Evolutionary conservation across 2,888 invertebrate species (phyloP).

Genomic region (Malthinus flaveolus): DNA sequence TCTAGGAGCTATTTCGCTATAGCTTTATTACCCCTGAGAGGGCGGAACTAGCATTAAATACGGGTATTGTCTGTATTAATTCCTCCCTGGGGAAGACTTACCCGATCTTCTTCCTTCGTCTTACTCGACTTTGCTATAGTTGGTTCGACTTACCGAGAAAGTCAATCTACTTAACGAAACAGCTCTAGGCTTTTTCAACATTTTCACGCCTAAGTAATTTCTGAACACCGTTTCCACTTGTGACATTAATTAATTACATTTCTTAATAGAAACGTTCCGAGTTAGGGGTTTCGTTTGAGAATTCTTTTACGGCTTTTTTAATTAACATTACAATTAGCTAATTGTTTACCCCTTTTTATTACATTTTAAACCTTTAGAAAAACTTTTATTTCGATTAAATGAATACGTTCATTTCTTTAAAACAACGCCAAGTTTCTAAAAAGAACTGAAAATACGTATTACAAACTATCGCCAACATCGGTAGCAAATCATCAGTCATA

Average conservation of each 20-base stretch:
- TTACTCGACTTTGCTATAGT: slow-evolving; percentile 33
- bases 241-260: slow-evolving; percentile 48
- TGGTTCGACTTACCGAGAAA: slow-evolving; percentile 30
- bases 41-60: slow-evolving; percentile 47
- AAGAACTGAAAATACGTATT: too few species aligned
- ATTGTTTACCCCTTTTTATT: slow-evolving; percentile 16
- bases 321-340: slow-evolving; percentile 32
- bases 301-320: slow-evolving; percentile 24
- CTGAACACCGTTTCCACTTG: slow-evolving; percentile 41
- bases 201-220: slow-evolving; percentile 45
- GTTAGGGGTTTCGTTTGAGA: slow-evolving; percentile 28
- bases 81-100: slow-evolving; percentile 51
- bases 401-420: too few species aligned
- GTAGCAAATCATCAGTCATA: too few species aligned
- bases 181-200: slow-evolving; percentile 33
- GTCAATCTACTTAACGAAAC: slow-evolving; percentile 30
- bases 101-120: slow-evolving; percentile 40
- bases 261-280: slow-evolving; percentile 40
- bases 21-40: slow-evolving; percentile 50
- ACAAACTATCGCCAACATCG: too few species aligned
- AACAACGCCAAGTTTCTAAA: too few species aligned
- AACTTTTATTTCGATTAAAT: too few species aligned
- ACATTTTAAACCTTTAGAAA: too few species aligned
- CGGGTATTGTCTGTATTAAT: slow-evolving; percentile 52
- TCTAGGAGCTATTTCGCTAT: slow-evolving; percentile 52